Conservation (phyloP, 64 coral and sea anemone genomes). For the Montipora efflorescens region DNA sequence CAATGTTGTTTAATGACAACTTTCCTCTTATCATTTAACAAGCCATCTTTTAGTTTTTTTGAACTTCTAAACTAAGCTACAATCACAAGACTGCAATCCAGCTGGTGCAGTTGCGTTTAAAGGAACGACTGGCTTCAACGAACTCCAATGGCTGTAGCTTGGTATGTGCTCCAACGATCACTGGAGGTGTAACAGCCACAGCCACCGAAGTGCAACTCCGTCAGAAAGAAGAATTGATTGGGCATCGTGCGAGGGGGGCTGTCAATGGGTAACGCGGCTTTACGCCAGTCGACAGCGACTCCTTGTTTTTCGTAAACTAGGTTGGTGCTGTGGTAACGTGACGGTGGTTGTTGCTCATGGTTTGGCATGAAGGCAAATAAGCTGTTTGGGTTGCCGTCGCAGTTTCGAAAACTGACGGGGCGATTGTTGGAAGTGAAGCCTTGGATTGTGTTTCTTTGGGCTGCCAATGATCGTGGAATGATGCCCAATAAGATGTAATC, state of each 20-base stretch:
- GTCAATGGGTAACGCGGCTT: not conserved
- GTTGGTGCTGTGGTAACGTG: not conserved
- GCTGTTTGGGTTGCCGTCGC: conserved; percentile 69
- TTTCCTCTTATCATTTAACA: too few relatives aligned
- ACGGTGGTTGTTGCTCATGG: conserved; percentile 2
- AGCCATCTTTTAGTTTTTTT: too few relatives aligned
- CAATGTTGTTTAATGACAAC: too few relatives aligned
- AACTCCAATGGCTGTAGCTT: conserved; percentile 74
- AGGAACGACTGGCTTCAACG: conserved; percentile 1
- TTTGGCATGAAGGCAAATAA: conserved; percentile 75
- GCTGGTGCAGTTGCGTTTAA: too few relatives aligned
- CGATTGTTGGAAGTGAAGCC: conserved; percentile 67
- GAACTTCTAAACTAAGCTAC: too few relatives aligned
- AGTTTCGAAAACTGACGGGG: conserved; percentile 34
- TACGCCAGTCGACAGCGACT: conserved; percentile 67
- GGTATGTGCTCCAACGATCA: conserved; percentile 47
- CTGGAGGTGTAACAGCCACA: conserved; percentile 78
- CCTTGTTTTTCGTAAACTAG: not conserved
- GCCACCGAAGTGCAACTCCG: conserved; percentile 75
- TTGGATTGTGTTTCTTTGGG: not conserved
- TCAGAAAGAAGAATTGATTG: conserved; percentile 39
- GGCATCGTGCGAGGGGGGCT: conserved; percentile 28
- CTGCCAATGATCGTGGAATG: not conserved
- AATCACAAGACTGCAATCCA: too few relatives aligned
- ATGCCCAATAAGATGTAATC: conserved; percentile 71